phyloP scores from a whole-genome alignment of 1,140 invertebrate species.

The Phymastichus coffea region DNA sequence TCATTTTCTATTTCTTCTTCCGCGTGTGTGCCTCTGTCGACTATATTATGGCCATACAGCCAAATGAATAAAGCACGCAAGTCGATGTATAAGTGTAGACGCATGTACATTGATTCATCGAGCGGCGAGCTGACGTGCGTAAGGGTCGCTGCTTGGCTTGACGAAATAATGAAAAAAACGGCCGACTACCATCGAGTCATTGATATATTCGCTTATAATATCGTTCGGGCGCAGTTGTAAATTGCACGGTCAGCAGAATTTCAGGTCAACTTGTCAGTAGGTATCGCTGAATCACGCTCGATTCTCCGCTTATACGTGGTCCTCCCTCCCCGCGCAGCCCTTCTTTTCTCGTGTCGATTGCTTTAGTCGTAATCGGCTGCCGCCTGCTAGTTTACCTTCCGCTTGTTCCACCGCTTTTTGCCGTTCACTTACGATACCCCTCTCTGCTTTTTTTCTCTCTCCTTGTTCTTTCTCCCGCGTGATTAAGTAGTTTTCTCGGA shows the following conservation, averaged over 20 bases:
- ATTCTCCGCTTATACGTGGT: no score
- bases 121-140: no score
- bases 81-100: no score
- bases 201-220: constrained; percentile 19
- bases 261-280: constrained; percentile 32
- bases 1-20: neutral
- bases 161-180: neutral
- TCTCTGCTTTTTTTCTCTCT: neutral
- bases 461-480: neutral
- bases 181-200: neutral
- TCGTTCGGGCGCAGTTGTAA: neutral
- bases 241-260: constrained; percentile 25
- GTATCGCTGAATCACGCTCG: constrained; percentile 29
- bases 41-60: no score
- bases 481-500: constrained; percentile 12
- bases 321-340: no score
- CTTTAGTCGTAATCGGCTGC: constrained; percentile 19
- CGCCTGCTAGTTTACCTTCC: constrained; percentile 25
- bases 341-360: constrained; percentile 8
- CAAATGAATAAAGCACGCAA: no score
- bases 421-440: constrained; percentile 12
- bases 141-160: no score
- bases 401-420: constrained; percentile 20
- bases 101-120: no score
- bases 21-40: no score